Conservation (phyloP, 2,113 vertebrate genomes). For the Myrmecobius fasciatus region DNA sequence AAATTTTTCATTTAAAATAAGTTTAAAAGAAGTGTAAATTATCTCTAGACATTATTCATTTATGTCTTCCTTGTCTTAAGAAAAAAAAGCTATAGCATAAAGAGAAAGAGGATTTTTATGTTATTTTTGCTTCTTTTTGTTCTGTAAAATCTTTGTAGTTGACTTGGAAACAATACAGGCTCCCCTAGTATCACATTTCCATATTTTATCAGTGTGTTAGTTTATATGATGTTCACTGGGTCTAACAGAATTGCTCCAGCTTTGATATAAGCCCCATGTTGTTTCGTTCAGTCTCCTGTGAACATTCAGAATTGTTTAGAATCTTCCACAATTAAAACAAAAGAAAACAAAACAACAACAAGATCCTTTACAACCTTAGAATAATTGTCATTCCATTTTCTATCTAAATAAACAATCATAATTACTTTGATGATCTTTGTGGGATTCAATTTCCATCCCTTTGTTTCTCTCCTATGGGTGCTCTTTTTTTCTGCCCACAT, state of each 20-base stretch:
- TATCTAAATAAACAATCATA: not conserved
- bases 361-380: not conserved
- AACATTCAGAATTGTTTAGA: not conserved
- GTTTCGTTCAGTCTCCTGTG: not conserved
- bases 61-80: not conserved
- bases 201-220: not conserved
- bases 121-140: not conserved
- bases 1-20: not conserved
- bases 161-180: not conserved
- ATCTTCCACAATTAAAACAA: not conserved
- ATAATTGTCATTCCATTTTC: not conserved
- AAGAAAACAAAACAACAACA: not conserved
- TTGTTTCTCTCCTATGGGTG: not conserved
- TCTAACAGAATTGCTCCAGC: not conserved
- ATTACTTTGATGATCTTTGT: not conserved
- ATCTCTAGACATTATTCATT: not conserved
- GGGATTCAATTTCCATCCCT: not conserved
- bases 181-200: not conserved
- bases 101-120: not conserved
- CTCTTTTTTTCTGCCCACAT: not conserved
- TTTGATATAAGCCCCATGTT: not conserved
- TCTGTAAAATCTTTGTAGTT: not conserved
- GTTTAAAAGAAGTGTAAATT: not conserved
- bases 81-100: not conserved
- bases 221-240: not conserved